Evolutionary conservation across 2,888 invertebrate genomes (phyloP).

Genomic region (Polyommatus iphigenia): DNA sequence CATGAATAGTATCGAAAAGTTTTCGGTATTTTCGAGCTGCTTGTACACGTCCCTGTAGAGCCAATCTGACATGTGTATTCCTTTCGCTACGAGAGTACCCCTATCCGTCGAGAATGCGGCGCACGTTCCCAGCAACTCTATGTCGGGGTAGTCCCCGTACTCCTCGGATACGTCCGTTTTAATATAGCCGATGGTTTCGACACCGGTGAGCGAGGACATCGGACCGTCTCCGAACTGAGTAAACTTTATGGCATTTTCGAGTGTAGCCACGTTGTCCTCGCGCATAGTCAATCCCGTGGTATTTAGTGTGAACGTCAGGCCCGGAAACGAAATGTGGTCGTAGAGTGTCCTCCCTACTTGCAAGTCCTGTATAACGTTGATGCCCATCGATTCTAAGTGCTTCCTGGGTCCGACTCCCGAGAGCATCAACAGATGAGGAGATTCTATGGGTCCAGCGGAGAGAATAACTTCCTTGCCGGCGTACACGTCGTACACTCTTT

Average conservation of each 20-base stretch:
- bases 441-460: conserved; percentile 88
- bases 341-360: conserved; percentile 84
- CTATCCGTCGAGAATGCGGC: conserved; percentile 80
- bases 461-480: conserved; percentile 79
- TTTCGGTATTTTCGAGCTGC: conserved; percentile 65
- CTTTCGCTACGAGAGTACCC: conserved; percentile 66
- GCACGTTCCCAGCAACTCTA: conserved; percentile 82
- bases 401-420: conserved; percentile 83
- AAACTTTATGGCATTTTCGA: conserved; percentile 59
- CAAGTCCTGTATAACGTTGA: conserved; percentile 81
- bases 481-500: conserved; percentile 66
- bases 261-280: conserved; percentile 53
- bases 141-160: conserved; percentile 80
- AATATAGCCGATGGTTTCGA: conserved; percentile 80
- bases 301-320: conserved; percentile 76
- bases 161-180: conserved; percentile 80
- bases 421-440: conserved; percentile 87
- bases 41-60: conserved; percentile 65
- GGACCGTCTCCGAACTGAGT: conserved; percentile 74
- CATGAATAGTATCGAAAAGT: conserved; percentile 77
- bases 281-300: conserved; percentile 59
- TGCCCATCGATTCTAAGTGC: conserved; percentile 79
- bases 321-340: conserved; percentile 84
- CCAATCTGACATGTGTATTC: conserved; percentile 63
- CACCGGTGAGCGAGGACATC: conserved; percentile 75